Evolutionary conservation across 2,888 invertebrate genomes (phyloP).

Genomic region (Pyrrhosoma nymphula): DNA sequence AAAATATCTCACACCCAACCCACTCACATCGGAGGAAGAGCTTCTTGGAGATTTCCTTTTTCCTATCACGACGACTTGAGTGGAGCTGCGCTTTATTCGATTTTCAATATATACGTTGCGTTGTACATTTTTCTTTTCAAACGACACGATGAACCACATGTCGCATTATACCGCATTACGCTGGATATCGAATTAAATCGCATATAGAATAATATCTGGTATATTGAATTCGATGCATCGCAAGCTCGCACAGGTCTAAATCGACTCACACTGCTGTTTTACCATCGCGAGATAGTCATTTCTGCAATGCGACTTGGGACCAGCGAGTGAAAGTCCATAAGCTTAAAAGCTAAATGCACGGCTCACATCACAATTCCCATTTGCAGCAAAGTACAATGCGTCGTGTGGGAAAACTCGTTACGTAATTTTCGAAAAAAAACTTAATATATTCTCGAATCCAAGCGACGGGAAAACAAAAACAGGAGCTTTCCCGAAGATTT

Average conservation of each 20-base stretch:
- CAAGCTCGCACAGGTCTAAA: too few species aligned
- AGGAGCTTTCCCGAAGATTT: background rate
- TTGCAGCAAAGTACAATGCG: background rate
- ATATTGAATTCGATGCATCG: too few species aligned
- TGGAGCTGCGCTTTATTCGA: background rate
- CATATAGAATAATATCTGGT: too few species aligned
- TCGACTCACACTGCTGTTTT: background rate
- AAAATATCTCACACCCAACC: background rate
- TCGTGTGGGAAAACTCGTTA: background rate
- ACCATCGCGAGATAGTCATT: background rate
- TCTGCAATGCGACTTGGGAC: background rate
- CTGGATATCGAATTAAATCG: too few species aligned
- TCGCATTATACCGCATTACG: too few species aligned
- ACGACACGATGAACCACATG: too few species aligned
- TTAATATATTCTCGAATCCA: conserved; percentile 1
- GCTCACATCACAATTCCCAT: background rate
- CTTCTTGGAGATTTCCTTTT: background rate
- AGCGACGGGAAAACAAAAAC: background rate
- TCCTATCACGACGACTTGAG: background rate
- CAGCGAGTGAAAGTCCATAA: background rate
- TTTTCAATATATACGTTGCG: too few species aligned
- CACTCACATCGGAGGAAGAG: background rate
- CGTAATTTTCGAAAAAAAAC: conserved; percentile 16
- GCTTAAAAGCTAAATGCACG: background rate
- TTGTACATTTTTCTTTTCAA: too few species aligned